These are phyloP conservation scores for Saccostrea cuccullata DNA, from an alignment of 1,140 invertebrate genomes.

Conservation along the genomic window DNA sequence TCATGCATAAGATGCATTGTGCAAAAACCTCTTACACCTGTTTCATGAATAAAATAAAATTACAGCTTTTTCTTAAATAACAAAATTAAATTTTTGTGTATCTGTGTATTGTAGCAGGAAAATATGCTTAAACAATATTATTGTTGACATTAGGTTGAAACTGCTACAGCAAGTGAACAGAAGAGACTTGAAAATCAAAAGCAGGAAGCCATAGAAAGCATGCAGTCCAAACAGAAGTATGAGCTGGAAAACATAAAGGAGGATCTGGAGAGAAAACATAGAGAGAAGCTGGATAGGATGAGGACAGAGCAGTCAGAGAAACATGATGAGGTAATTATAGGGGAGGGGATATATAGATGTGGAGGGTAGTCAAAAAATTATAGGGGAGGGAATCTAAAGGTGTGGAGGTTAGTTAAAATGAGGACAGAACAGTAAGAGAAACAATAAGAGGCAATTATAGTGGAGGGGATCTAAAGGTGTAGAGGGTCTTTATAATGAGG, in stretches of 20 bases:
- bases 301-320: constrained; percentile 60
- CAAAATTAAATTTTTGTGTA: no score
- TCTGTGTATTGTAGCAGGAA: no score
- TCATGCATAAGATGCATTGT: no score
- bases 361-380: background rate
- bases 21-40: no score
- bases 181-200: constrained; percentile 69
- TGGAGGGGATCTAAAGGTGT: background rate
- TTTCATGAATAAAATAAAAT: no score
- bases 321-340: background rate
- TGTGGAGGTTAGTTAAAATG: background rate
- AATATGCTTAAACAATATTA: no score
- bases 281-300: constrained; percentile 65
- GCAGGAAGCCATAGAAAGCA: constrained; percentile 57
- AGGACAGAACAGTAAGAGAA: background rate
- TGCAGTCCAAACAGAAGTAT: constrained; percentile 60
- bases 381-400: background rate
- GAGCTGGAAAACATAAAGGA: constrained; percentile 64
- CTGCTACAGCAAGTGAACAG: constrained; percentile 65
- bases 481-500: background rate
- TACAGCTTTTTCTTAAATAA: no score
- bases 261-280: constrained; percentile 68
- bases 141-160: constrained; percentile 63
- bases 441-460: background rate
- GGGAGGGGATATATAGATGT: background rate